A percentile compares a stretch with the other conserved stretches of the same genome.
Conservation (phyloP, 2,888 invertebrate species). For the Odontomyia ornata region DNA sequence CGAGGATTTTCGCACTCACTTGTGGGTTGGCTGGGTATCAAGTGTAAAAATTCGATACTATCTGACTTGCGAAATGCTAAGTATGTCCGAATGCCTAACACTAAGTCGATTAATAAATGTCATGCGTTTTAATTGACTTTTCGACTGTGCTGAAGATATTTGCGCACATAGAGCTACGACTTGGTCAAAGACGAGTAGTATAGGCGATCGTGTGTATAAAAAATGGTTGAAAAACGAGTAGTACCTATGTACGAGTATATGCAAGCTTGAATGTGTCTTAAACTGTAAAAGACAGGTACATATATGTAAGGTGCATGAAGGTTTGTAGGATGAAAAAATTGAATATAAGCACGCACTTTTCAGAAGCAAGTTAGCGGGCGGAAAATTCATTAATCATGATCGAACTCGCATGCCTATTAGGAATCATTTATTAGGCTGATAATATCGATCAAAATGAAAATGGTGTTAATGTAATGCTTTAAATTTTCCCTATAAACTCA, state of each 20-base stretch:
- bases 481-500: no score
- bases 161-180: neutral
- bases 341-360: neutral
- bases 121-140: neutral
- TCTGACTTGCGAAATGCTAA: neutral
- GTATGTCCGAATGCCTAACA: neutral
- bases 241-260: no score
- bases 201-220: no score
- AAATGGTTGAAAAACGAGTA: no score
- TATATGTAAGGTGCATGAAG: neutral
- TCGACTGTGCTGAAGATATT: neutral
- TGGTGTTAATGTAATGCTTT: no score
- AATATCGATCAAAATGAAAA: neutral
- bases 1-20: neutral
- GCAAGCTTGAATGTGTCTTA: no score
- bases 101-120: neutral
- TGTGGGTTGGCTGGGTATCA: neutral
- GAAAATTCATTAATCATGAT: constrained; percentile 22
- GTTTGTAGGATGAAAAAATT: neutral
- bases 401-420: neutral
- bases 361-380: neutral
- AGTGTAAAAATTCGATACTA: constrained; percentile 11
- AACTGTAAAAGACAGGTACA: neutral
- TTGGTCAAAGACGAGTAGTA: no score
- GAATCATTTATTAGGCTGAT: neutral